phyloP scores from a whole-genome alignment of 1,140 invertebrate species.

The Listronotus oregonensis region DNA sequence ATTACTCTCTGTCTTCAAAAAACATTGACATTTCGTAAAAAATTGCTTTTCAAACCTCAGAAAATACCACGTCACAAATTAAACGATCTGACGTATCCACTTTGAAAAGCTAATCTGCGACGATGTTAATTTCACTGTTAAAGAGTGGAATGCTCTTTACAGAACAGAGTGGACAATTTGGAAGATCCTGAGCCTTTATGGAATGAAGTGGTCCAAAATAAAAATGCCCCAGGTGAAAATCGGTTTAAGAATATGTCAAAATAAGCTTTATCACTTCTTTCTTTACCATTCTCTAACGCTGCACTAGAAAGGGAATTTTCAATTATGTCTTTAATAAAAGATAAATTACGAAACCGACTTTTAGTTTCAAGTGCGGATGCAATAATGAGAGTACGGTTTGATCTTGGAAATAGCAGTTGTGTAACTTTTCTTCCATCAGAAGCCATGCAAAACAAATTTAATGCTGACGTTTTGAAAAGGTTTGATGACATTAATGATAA shows the following conservation, averaged over 20 bases:
- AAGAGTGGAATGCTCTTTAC: not conserved
- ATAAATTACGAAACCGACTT: conserved; percentile 2
- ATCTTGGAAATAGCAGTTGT: no score
- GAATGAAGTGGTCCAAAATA: not conserved
- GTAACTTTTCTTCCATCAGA: no score
- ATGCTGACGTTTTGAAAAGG: no score
- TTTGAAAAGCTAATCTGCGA: not conserved
- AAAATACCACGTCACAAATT: no score
- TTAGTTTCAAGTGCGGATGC: not conserved
- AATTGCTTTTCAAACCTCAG: no score
- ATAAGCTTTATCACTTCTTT: not conserved
- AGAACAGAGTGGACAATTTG: not conserved
- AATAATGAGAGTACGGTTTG: not conserved
- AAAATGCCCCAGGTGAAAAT: not conserved
- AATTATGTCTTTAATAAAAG: not conserved
- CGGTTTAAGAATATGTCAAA: not conserved
- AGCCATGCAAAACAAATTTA: no score
- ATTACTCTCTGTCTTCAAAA: no score
- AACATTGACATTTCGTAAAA: no score
- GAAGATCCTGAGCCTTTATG: not conserved
- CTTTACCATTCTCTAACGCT: conserved; percentile 2
- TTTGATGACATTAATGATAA: no score
- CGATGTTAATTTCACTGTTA: not conserved
- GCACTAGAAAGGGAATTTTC: not conserved
- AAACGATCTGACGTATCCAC: no score